Evolutionary conservation across 1,140 invertebrate species (phyloP).

Genomic region (Philaenus spumarius): DNA sequence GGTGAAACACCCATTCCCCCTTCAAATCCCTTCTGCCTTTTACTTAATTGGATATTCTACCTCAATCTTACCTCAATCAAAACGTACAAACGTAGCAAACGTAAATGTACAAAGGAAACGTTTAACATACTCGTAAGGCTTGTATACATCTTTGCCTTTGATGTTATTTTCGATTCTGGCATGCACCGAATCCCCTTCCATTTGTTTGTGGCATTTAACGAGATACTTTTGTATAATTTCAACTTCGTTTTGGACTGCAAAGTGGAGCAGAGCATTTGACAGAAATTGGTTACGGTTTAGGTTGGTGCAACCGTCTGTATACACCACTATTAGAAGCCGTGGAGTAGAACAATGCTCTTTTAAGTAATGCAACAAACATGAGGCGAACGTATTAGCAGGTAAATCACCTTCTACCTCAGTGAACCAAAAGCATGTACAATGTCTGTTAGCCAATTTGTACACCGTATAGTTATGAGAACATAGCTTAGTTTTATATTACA

Average conservation of each 20-base stretch:
- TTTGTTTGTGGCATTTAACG: slow-evolving; percentile 8
- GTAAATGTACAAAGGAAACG: too few species aligned
- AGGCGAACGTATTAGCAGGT: slow-evolving; percentile 11
- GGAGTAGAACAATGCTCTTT: slow-evolving; percentile 8
- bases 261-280: slow-evolving; percentile 13
- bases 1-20: too few species aligned
- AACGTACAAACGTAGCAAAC: too few species aligned
- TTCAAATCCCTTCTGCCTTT: too few species aligned
- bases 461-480: slow-evolving; percentile 31
- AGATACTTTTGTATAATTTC: slow-evolving; percentile 25
- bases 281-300: slow-evolving; percentile 6
- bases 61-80: too few species aligned
- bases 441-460: too few species aligned
- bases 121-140: slow-evolving; percentile 27
- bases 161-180: slow-evolving; percentile 11
- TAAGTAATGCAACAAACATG: slow-evolving; percentile 32
- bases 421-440: slow-evolving; percentile 16
- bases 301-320: slow-evolving; percentile 32
- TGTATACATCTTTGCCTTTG: slow-evolving; percentile 21
- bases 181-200: slow-evolving; percentile 14
- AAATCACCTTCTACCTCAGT: slow-evolving; percentile 3
- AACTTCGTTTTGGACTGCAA: slow-evolving; percentile 24
- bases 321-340: slow-evolving; percentile 22
- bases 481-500: slow-evolving; percentile 36
- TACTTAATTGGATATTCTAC: too few species aligned